A percentile compares a stretch with the other conserved stretches of the same genome.
phyloP scores from a whole-genome alignment of 2,113 vertebrate genomes.

The Egretta garzetta region DNA sequence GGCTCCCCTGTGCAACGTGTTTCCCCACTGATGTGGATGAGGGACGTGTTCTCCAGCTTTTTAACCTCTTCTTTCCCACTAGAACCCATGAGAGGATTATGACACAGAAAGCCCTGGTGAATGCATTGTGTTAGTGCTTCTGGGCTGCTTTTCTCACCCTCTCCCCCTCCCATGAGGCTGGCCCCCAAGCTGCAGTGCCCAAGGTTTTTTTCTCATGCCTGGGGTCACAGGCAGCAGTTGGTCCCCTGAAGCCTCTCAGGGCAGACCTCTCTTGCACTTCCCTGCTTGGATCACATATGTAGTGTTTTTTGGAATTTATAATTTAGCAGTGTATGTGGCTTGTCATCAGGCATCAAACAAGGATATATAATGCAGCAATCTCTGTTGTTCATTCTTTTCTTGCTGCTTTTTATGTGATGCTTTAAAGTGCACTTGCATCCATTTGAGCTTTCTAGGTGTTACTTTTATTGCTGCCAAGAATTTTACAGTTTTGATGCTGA shows the following conservation, averaged over 20 bases:
- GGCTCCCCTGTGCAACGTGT: neutral
- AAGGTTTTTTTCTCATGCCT: neutral
- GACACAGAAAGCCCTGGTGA: neutral
- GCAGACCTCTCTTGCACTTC: fast-evolving
- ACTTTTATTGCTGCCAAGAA: neutral
- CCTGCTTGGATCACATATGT: neutral
- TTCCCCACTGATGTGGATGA: neutral
- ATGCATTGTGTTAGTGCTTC: neutral
- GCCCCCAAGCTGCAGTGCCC: neutral
- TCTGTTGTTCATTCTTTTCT: neutral
- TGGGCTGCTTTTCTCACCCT: neutral
- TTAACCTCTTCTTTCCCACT: neutral
- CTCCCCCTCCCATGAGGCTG: neutral
- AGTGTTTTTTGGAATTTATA: neutral
- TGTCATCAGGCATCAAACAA: neutral
- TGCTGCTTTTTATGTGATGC: neutral
- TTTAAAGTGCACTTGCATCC: neutral
- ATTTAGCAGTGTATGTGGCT: neutral
- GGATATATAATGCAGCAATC: neutral
- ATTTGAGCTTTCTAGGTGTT: neutral
- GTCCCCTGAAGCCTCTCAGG: neutral
- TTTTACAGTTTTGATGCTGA: neutral
- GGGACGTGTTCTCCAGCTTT: neutral
- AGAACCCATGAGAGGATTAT: neutral
- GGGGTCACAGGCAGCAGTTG: neutral